Percentiles rank a stretch among this genome's conserved stretches.
Conservation (phyloP, 2,888 invertebrate species). For the Drosophila peninsularis region DNA sequence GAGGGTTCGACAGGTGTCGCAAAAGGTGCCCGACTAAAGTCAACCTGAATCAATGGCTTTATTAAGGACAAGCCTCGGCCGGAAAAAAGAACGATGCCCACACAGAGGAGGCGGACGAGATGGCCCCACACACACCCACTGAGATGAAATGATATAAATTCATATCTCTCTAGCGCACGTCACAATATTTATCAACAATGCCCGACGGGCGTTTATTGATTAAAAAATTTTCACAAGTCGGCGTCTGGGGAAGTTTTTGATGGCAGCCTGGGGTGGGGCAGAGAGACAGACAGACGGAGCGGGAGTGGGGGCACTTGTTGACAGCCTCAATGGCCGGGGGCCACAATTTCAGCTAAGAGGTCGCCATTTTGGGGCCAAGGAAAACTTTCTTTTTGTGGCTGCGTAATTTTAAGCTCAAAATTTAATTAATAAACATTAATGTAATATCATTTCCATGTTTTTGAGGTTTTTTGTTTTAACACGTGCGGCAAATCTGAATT, state of each 20-base stretch:
- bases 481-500: slow-evolving; percentile 63
- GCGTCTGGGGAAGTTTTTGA: slow-evolving; percentile 1
- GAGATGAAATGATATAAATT: slow-evolving; percentile 57
- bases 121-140: not conserved
- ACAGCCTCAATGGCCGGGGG: slow-evolving; percentile 52
- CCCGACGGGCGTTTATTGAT: slow-evolving; percentile 69
- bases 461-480: slow-evolving; percentile 30
- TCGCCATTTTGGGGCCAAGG: slow-evolving; percentile 43
- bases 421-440: slow-evolving; percentile 72
- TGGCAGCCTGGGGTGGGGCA: not conserved
- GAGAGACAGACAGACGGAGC: not conserved
- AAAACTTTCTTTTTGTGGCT: slow-evolving; percentile 38
- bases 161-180: slow-evolving; percentile 45
- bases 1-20: slow-evolving; percentile 55
- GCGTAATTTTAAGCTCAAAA: slow-evolving; percentile 64
- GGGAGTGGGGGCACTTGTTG: slow-evolving; percentile 60
- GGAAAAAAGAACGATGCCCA: slow-evolving; percentile 7
- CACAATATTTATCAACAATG: slow-evolving; percentile 71
- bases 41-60: slow-evolving; percentile 64
- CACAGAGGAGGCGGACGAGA: not conserved
- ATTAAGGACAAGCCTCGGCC: slow-evolving; percentile 44
- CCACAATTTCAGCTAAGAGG: slow-evolving; percentile 63
- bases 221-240: slow-evolving; percentile 61
- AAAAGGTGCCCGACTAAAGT: slow-evolving; percentile 17
- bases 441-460: slow-evolving; percentile 33